These are phyloP conservation scores for Tiphia femorata DNA, from an alignment of 2,888 invertebrate genomes.

Conservation along the genomic window DNA sequence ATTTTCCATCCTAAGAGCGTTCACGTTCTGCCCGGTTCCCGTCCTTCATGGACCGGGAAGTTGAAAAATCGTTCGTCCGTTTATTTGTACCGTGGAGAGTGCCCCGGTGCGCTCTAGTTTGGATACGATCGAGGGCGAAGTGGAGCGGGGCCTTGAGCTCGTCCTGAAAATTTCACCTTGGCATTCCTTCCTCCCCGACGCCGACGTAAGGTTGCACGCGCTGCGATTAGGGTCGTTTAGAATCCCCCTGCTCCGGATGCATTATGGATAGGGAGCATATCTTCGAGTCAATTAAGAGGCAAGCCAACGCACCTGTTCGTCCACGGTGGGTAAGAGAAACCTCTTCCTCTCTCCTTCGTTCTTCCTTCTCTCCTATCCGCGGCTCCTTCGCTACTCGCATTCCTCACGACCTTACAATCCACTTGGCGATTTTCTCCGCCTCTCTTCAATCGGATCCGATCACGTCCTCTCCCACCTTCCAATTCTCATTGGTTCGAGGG, in stretches of 20 bases:
- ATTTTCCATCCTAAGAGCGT: background rate
- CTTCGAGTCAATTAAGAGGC: slow-evolving; percentile 48
- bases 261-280: slow-evolving; percentile 50
- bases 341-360: slow-evolving; percentile 6
- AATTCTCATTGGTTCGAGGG: too few species aligned
- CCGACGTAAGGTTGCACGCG: slow-evolving; percentile 4
- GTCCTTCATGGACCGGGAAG: background rate
- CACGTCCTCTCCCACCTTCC: too few species aligned
- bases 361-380: background rate
- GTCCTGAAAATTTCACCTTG: slow-evolving; percentile 22
- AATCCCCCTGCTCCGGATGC: slow-evolving; percentile 44
- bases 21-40: background rate
- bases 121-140: slow-evolving; percentile 8
- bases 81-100: too few species aligned
- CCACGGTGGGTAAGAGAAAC: slow-evolving; percentile 13
- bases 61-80: background rate
- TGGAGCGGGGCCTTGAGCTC: slow-evolving; percentile 10
- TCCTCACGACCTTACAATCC: too few species aligned
- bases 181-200: slow-evolving; percentile 15
- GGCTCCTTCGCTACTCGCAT: background rate
- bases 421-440: too few species aligned
- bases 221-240: slow-evolving; percentile 45
- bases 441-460: too few species aligned
- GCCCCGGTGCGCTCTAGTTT: slow-evolving; percentile 16
- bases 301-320: slow-evolving; percentile 39